Base-by-base conservation (phyloP, 2,113 vertebrate genomes). In the Phylloscopus trochilus region DNA sequence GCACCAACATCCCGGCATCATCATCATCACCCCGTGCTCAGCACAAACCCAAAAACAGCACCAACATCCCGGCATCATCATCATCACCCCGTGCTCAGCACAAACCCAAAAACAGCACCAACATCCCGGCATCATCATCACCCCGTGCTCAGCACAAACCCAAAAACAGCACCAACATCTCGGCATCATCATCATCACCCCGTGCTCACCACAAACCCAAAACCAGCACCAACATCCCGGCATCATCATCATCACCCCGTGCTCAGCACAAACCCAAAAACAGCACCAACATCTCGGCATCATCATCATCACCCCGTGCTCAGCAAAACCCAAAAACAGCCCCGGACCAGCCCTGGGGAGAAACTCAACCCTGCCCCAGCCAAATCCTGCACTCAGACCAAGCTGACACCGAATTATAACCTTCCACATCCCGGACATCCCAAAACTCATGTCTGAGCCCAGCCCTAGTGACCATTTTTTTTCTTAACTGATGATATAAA, bases 221-320 rank as follows among this genome's bases (percentile, higher is more conserved):
- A n/a, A n/a, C n/a, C 1, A 3, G 3, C 56, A 31, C 3, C 1
- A 47, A 43, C 35, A 35, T 0, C 44, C 11, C 51, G 7, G 21
- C 4, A 0, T 3, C 2, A 7, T 0, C 4, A 0, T 3, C 2
- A 6, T 0, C 68, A 13, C 2, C 51, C 52, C 8, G 21, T 6
- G 86, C 0, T 18, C 59, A 10, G 59, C 76, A 51, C 37, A 44
- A 13, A 22, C 18, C 7, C 23, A n/a, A n/a, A n/a, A n/a, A n/a
- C n/a, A n/a, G n/a, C n/a, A n/a, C n/a, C n/a, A n/a, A n/a, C n/a
- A n/a, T n/a, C n/a, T n/a, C n/a, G n/a, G n/a, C n/a, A 0, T 3
- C 1, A 7, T 0, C 4, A 0, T 3, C 2, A 6, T 0, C 68
- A 13, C 2, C 51, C 51, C 8, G 21, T 6, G 85, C 0, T 17